A percentile compares a stretch with the other conserved stretches of the same genome.
phyloP scores from a whole-genome alignment of 2,113 vertebrate genomes.

The Centropus bengalensis region DNA sequence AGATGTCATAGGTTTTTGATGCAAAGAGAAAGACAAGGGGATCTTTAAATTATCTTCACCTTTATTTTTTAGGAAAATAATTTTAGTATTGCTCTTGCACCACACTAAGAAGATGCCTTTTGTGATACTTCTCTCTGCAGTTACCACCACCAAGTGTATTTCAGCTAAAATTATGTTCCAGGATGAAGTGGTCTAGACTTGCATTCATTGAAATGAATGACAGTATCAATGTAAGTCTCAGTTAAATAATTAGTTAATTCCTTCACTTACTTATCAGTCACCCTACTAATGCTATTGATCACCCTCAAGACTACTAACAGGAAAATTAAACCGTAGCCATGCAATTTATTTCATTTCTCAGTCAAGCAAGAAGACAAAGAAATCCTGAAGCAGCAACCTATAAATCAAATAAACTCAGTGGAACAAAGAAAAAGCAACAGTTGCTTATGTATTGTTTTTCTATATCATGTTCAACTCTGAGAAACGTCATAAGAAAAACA shows the following conservation, averaged over 20 bases:
- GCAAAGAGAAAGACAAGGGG: not conserved
- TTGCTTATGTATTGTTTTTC: not conserved
- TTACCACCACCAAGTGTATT: not conserved
- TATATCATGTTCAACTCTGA: not conserved
- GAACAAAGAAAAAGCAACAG: not conserved
- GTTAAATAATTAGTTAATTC: not conserved
- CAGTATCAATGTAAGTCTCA: not conserved
- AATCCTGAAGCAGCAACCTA: not conserved
- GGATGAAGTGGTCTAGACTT: not conserved
- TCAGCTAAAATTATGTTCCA: not conserved
- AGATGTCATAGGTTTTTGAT: not conserved
- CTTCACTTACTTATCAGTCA: not conserved
- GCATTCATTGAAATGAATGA: not conserved
- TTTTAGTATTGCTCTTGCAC: not conserved
- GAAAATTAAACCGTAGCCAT: not conserved
- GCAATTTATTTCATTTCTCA: not conserved
- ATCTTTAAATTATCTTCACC: not conserved
- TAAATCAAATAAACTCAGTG: not conserved
- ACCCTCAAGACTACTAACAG: not conserved
- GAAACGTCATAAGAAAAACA: not conserved
- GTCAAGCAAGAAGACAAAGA: not conserved
- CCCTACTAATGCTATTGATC: not conserved
- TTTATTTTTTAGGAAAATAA: not conserved
- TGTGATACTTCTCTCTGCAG: not conserved
- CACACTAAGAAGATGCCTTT: not conserved